These are phyloP conservation scores for Lemur catta DNA, from an alignment of 2,797 vertebrate species.

Conservation along the genomic window DNA sequence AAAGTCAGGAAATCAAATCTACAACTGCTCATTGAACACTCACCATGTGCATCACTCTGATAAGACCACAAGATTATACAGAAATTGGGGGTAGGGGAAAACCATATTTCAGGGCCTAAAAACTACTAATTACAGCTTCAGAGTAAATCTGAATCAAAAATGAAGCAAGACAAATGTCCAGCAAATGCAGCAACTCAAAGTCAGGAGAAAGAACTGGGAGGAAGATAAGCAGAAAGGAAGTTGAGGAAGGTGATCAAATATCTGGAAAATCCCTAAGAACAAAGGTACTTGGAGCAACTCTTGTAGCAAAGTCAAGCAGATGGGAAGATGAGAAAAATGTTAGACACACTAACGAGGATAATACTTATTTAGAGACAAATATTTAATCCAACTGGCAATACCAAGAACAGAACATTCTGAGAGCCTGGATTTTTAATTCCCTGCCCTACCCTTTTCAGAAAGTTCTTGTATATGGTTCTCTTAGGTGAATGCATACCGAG, in stretches of 20 bases:
- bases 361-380: not conserved
- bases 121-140: not conserved
- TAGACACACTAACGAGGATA: not conserved
- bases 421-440: not conserved
- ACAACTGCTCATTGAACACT: not conserved
- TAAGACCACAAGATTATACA: not conserved
- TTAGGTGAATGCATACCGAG: not conserved
- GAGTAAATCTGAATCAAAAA: not conserved
- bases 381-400: not conserved
- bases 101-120: not conserved
- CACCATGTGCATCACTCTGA: not conserved
- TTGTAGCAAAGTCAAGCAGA: not conserved
- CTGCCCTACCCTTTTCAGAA: not conserved
- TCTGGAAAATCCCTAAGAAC: not conserved
- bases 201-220: not conserved
- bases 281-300: not conserved
- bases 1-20: not conserved
- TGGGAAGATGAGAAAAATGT: not conserved
- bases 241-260: not conserved
- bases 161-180: not conserved
- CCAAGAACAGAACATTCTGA: not conserved
- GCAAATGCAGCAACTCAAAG: not conserved
- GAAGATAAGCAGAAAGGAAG: not conserved
- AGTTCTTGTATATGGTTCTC: not conserved
- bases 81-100: not conserved